Evolutionary conservation across 2,888 invertebrate genomes (phyloP).

Genomic region (Morpho helenor): DNA sequence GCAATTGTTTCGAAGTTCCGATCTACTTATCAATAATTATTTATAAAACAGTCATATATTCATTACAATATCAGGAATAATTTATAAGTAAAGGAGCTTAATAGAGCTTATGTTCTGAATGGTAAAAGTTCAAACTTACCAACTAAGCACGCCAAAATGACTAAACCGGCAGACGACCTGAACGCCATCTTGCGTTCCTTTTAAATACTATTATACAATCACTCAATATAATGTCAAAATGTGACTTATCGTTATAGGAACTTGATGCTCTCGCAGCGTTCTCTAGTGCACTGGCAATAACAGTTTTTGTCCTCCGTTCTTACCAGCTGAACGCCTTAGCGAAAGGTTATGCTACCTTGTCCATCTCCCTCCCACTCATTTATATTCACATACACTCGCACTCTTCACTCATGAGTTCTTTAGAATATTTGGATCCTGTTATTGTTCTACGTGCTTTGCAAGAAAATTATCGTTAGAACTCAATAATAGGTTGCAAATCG

Average conservation of each 20-base stretch:
- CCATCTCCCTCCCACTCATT: conserved; percentile 44
- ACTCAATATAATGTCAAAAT: conserved; percentile 55
- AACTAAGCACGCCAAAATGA: conserved; percentile 58
- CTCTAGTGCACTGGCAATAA: conserved; percentile 68
- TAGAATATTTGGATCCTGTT: conserved; percentile 61
- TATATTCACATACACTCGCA: conserved; percentile 36
- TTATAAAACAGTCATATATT: not conserved
- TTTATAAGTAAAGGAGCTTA: not conserved
- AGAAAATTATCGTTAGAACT: conserved; percentile 48
- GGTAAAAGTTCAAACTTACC: conserved; percentile 48
- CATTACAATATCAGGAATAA: too few relatives aligned
- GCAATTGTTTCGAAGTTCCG: not conserved
- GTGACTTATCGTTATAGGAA: conserved; percentile 56
- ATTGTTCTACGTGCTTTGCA: conserved; percentile 67
- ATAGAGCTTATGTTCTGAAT: conserved; percentile 18
- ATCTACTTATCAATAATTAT: not conserved
- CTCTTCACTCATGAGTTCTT: conserved; percentile 39
- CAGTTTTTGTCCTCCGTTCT: conserved; percentile 68
- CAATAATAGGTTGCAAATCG: conserved; percentile 10
- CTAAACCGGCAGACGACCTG: conserved; percentile 47
- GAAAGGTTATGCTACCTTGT: conserved; percentile 61
- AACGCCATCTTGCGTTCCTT: conserved; percentile 62
- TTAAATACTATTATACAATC: conserved; percentile 47
- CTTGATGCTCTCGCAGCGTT: conserved; percentile 63
- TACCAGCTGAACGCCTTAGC: conserved; percentile 56